Base-by-base conservation (phyloP, 1,140 invertebrate genomes). In the Nymphalis io region DNA sequence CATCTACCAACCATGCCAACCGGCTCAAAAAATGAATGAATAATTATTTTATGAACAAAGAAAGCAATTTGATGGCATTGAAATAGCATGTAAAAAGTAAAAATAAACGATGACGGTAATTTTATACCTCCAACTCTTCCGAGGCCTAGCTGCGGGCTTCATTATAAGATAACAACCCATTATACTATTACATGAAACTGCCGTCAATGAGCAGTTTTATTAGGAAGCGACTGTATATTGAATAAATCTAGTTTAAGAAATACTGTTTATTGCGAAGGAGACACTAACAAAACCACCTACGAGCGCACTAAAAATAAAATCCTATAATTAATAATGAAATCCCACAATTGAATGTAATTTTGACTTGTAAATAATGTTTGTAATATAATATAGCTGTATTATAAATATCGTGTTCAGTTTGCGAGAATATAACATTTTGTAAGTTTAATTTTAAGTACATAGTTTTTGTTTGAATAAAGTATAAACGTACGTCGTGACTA, bases 151-250 rank as follows among this genome's bases (percentile, higher is more conserved):
- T n/a, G 33, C 38, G 44, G 60, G 67, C 23, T 62, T 62, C 51
- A 42, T 65, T 57, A 65, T 69, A 38, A 59, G 60, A 64, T 70
- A 70, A 70, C 60, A 64, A 40, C 39, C 68, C 55, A 70, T 70
- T 70, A 70, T 51, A 62, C 60, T 38, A 62, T 58, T 62, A 68
- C 18, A 21, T 39, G 68, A 70, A 57, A 46, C 46, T 61, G 55
- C 48, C 53, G 60, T 53, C 44, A 59, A 68, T 40, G 23, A 63
- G 27, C 39, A 70, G 40, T 70, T 70, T 70, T 70, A 70, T 70
- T 38, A 55, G 51, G 51, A 55, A 70, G 20, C 27, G 51, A 51
- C 42, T n/a, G 42, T 5, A 20, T 5, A n/a, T 65, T 55, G 21
- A 39, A 57, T 58, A 65, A 58, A 65, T 33, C 39, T 27, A 63